Percentiles rank a stretch among this genome's conserved stretches.
Conservation (phyloP, 2,113 vertebrate species). For the Leucosticte australis region DNA sequence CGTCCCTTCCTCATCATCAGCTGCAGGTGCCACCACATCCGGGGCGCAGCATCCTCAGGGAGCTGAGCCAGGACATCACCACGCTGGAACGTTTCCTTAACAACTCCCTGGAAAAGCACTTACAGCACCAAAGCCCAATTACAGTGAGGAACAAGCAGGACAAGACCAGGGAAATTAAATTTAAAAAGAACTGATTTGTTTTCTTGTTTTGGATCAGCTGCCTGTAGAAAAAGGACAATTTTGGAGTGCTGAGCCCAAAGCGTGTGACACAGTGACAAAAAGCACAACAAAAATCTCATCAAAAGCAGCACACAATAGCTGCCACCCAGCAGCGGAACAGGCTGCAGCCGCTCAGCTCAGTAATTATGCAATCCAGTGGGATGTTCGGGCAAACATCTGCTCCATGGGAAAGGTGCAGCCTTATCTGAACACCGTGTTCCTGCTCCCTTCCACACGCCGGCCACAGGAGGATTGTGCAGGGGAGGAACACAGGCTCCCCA, state of each 20-base stretch:
- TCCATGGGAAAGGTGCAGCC: conserved; percentile 14
- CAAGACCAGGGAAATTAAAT: conserved; percentile 40
- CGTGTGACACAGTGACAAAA: not conserved
- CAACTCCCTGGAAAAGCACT: conserved; percentile 18
- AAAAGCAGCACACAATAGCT: not conserved
- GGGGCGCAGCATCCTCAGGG: not conserved
- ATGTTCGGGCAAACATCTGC: not conserved
- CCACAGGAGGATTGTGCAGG: not conserved
- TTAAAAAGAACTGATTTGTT: conserved; percentile 46
- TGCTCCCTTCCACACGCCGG: not conserved
- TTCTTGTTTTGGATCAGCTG: conserved; percentile 36
- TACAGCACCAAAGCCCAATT: not conserved
- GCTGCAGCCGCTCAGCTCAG: not conserved
- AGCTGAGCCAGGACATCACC: not conserved
- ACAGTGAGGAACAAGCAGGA: not conserved
- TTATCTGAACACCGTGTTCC: conserved; percentile 32
- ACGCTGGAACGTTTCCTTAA: not conserved
- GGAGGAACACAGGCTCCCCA: not conserved
- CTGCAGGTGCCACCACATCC: not conserved
- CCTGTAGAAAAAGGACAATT: not conserved
- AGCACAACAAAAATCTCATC: not conserved
- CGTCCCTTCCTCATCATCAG: not conserved
- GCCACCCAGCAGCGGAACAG: not conserved
- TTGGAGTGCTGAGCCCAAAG: not conserved
- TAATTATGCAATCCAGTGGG: conserved; percentile 19